Evolutionary conservation across 2,797 vertebrate genomes (phyloP).

Genomic region (Netta rufina): DNA sequence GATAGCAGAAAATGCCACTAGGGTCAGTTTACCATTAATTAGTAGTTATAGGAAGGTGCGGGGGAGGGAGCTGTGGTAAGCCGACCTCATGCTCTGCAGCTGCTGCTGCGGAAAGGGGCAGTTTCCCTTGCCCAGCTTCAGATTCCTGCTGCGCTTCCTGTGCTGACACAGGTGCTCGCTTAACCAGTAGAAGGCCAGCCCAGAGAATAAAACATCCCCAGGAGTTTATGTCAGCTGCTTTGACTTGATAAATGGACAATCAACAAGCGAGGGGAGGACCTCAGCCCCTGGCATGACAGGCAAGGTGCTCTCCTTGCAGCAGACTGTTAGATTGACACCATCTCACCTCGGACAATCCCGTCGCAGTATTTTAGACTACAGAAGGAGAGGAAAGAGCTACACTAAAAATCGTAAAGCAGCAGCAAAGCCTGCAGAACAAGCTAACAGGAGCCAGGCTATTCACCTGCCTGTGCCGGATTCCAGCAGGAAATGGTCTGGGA

Average conservation of each 20-base stretch:
- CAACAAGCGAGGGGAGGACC: not conserved
- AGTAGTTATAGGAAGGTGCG: not conserved
- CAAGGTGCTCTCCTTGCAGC: not conserved
- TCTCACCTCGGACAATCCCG: not conserved
- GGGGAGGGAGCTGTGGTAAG: not conserved
- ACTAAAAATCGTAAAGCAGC: not conserved
- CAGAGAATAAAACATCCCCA: not conserved
- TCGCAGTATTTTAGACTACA: not conserved
- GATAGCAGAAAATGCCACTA: not conserved
- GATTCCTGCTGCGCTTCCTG: not conserved
- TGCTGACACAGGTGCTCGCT: not conserved
- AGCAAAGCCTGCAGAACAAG: not conserved
- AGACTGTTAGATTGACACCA: not conserved
- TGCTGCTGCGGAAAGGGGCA: not conserved
- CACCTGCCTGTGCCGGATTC: not conserved
- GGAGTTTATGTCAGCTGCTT: not conserved
- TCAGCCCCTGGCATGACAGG: not conserved
- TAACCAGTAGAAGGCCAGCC: not conserved
- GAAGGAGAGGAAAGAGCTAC: not conserved
- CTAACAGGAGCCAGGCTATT: not conserved
- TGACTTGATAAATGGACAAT: not conserved
- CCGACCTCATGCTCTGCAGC: not conserved
- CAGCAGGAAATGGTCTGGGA: not conserved
- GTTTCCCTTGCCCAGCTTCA: not conserved
- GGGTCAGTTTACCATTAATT: not conserved